Percentiles rank a stretch among this genome's conserved stretches.
Conservation (phyloP, 2,797 vertebrate genomes). For the Coluber constrictor region DNA sequence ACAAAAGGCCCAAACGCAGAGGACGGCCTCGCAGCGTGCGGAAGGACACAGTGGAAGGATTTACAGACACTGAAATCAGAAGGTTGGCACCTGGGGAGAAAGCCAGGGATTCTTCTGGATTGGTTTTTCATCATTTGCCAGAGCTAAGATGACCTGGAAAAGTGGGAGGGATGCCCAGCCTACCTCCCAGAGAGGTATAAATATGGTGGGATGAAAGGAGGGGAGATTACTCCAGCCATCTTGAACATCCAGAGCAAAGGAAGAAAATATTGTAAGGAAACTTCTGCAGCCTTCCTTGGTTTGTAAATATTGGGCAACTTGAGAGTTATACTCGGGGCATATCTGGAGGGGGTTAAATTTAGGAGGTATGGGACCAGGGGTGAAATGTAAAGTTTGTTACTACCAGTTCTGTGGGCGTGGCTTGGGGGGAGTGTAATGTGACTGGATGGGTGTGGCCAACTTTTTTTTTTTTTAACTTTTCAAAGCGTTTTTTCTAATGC, state of each 20-base stretch:
- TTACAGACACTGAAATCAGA: constrained; percentile 94
- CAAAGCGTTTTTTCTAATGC: no score
- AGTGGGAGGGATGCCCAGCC: neutral
- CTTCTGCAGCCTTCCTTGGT: neutral
- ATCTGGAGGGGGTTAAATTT: neutral
- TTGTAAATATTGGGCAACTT: neutral
- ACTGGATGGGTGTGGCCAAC: no score
- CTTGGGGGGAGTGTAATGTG: no score
- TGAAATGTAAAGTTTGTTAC: no score
- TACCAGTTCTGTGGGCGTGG: no score
- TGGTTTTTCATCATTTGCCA: neutral
- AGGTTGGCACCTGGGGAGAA: constrained; percentile 72
- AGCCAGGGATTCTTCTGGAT: neutral
- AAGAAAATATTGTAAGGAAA: neutral
- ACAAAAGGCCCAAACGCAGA: constrained; percentile 92
- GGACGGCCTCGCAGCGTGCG: constrained; percentile 88
- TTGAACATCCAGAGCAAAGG: neutral
- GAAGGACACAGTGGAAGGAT: constrained; percentile 96
- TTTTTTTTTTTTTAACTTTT: no score
- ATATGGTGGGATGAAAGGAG: neutral
- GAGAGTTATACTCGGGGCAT: neutral
- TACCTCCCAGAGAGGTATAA: neutral
- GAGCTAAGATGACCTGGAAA: neutral
- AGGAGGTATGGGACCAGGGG: neutral
- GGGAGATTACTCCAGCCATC: neutral